phyloP scores from a whole-genome alignment of 1,140 invertebrate genomes.

The Bilobella aurantiaca region DNA sequence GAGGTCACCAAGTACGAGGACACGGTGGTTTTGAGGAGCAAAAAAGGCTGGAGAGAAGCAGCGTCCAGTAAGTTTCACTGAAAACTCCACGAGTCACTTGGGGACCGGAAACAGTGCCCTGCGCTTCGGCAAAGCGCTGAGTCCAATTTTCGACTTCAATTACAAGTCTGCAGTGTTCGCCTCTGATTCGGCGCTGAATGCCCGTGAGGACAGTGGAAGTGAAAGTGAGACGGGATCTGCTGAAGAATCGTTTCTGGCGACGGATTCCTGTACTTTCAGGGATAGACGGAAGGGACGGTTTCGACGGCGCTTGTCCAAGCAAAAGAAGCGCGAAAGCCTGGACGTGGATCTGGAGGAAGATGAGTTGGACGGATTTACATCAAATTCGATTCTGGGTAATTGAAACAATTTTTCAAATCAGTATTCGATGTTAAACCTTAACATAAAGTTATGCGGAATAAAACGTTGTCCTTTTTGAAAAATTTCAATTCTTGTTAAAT shows the following conservation, averaged over 20 bases:
- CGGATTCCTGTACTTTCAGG: slow-evolving; percentile 5
- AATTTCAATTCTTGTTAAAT: slow-evolving; percentile 25
- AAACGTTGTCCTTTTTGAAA: no score
- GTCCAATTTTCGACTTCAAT: slow-evolving; percentile 4
- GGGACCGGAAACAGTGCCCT: slow-evolving; percentile 7
- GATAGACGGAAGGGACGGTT: slow-evolving; percentile 21
- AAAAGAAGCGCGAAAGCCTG: slow-evolving; percentile 16
- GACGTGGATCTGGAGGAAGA: slow-evolving; percentile 16
- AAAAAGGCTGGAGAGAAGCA: slow-evolving; percentile 29
- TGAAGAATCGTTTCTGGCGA: no score
- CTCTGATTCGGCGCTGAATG: slow-evolving; percentile 31
- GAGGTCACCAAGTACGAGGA: no score
- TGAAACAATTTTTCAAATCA: no score
- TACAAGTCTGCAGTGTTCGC: slow-evolving; percentile 20
- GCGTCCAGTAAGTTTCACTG: slow-evolving; percentile 33
- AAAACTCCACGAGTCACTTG: neutral
- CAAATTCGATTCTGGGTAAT: slow-evolving; percentile 27
- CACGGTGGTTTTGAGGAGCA: slow-evolving; percentile 20
- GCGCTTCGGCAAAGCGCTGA: neutral
- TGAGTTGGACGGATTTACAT: neutral
- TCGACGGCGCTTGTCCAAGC: slow-evolving; percentile 2
- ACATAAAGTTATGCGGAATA: no score
- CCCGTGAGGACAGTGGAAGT: slow-evolving; percentile 23
- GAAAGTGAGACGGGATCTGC: slow-evolving; percentile 21
- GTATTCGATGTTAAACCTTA: no score